Evolutionary conservation across 2,113 vertebrate species (phyloP).

Genomic region (Eubucco bourcierii): DNA sequence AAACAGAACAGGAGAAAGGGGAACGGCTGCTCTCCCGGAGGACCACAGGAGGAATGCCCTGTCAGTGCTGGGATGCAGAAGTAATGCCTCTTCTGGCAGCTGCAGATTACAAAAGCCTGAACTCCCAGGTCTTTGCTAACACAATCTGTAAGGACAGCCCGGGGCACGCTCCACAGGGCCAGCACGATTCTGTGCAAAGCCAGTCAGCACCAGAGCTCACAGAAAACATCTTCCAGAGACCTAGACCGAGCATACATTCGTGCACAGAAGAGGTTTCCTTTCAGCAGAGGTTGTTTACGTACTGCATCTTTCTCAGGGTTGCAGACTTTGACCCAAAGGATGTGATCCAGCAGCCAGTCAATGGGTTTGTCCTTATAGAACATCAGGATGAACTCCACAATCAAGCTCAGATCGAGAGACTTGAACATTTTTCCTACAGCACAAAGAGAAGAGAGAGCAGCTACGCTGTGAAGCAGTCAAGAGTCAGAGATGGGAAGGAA

Average conservation of each 20-base stretch:
- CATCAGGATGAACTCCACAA: constrained; percentile 99
- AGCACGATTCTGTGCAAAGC: neutral
- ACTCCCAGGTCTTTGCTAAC: neutral
- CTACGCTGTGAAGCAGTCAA: neutral
- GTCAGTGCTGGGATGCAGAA: constrained; percentile 28
- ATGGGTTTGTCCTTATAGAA: constrained; percentile 99
- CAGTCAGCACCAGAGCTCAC: neutral
- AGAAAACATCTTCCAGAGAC: neutral
- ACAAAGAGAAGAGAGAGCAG: neutral
- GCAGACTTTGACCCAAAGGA: constrained; percentile 99
- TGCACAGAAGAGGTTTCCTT: neutral
- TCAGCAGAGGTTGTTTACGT: constrained; percentile 46
- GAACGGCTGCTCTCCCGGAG: neutral
- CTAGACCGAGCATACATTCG: neutral
- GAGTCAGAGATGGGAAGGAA: neutral
- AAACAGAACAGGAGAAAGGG: neutral
- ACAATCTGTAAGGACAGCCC: neutral
- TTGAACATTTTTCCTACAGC: constrained; percentile 97
- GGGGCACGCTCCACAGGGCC: neutral
- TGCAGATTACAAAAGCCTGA: constrained; percentile 13
- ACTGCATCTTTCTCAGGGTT: constrained; percentile 98
- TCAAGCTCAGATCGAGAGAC: constrained; percentile 93
- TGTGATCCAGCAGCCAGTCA: constrained; percentile 98
- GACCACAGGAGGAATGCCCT: constrained; percentile 5
- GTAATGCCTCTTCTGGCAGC: constrained; percentile 25